Evolutionary conservation across 2,113 vertebrate genomes (phyloP).

Genomic region (Elgaria multicarinata): DNA sequence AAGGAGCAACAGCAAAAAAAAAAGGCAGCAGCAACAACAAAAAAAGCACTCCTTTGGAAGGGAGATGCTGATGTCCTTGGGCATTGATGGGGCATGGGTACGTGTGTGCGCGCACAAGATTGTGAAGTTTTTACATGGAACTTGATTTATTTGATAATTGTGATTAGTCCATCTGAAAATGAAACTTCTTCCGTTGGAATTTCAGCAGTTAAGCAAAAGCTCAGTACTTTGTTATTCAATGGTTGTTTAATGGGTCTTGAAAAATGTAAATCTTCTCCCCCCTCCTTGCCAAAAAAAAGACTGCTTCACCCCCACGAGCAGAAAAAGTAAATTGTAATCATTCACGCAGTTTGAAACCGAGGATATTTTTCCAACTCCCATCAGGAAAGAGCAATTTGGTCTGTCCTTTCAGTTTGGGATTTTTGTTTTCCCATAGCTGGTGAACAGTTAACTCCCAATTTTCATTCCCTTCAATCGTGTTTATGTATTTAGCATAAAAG

Average conservation of each 20-base stretch:
- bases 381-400: neutral
- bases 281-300: constrained; percentile 35
- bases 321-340: constrained; percentile 66
- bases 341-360: constrained; percentile 66
- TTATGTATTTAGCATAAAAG: constrained; percentile 69
- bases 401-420: constrained; percentile 20
- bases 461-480: constrained; percentile 50
- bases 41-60: neutral
- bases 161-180: constrained; percentile 49
- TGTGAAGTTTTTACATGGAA: constrained; percentile 60
- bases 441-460: constrained; percentile 53
- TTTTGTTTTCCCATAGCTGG: constrained; percentile 15
- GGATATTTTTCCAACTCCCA: constrained; percentile 11
- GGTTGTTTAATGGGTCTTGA: constrained; percentile 65
- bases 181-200: constrained; percentile 57
- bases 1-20: constrained; percentile 41
- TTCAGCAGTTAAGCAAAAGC: constrained; percentile 56
- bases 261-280: constrained; percentile 59
- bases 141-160: constrained; percentile 68
- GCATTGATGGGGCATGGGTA: constrained; percentile 61
- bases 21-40: neutral
- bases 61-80: constrained; percentile 50
- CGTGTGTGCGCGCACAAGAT: constrained; percentile 22
- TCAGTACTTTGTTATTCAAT: constrained; percentile 64
- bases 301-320: neutral